Evolutionary conservation across 2,113 vertebrate species (phyloP), one percentile per base, ranked within the genome.

Genomic region (Mormoops blainvillei): DNA sequence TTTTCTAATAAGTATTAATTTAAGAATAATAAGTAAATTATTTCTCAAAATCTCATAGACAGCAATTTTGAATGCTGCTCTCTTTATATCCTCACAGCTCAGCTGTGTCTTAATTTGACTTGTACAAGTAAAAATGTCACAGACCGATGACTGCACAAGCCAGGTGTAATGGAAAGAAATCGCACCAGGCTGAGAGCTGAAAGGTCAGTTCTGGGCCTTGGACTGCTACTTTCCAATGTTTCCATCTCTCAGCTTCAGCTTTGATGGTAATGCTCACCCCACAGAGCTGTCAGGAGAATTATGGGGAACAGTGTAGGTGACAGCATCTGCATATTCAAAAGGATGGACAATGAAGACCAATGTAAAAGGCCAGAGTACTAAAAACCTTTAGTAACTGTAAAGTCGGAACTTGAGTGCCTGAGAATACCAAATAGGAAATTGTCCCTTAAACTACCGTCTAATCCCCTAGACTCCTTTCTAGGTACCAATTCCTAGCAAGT

Each of bases 1-100:
- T 93, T 96, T 92, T 76, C n/a, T 58, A 76, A 65, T 82, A 88
- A 70, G 56, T 82, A 54, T 41, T 36, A 38, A 93, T 71, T 85
- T 70, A 84, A 91, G 16, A 85, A 43, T 78, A 28, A 70, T 20
- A 82, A 16, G n/a, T 12, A 12, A 58, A 65, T 22, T 71, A 5
- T 38, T 92, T 89, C 13, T 43, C 18, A 73, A 86, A 86, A 95
- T 87, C 6, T 36, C 15, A 77, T 54, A 14, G 28, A 65, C 5
- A 68, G 31, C 33, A 71, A 78, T 73, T 67, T 36, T 67, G 36
- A 87, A 48, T 1, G 4, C 54, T 86, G 48, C 14, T 76, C 31
- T 67, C 73, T 54, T 50, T 80, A 24, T 87, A 10, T 52, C 7
- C 19, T 86, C 78, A 38, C 10, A 36, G 4, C 41, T 74, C 38